phyloP scores from a whole-genome alignment of 2,113 vertebrate genomes.

The Oophaga pumilio region DNA sequence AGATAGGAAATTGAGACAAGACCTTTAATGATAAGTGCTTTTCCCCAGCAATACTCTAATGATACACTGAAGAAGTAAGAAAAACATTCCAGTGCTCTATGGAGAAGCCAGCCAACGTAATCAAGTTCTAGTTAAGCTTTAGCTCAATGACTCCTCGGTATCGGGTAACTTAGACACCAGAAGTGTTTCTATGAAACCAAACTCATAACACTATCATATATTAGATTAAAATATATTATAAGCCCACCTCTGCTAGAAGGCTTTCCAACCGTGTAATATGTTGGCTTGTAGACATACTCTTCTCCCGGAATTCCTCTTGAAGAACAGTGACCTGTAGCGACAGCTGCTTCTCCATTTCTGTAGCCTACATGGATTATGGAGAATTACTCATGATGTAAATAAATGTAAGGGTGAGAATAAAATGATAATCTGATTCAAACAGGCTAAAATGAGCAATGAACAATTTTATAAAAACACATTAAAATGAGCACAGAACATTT shows the following conservation, averaged over 20 bases:
- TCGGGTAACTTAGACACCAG: background rate
- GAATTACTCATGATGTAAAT: background rate
- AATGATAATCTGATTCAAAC: background rate
- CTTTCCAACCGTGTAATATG: conserved; percentile 92
- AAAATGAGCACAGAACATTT: background rate
- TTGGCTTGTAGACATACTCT: conserved; percentile 89
- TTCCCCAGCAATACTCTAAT: background rate
- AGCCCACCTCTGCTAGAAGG: conserved; percentile 91
- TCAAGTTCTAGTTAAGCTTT: conserved; percentile 2
- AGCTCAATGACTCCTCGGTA: background rate
- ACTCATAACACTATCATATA: background rate
- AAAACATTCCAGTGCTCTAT: background rate
- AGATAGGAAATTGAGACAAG: too few relatives aligned
- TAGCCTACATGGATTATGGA: conserved; percentile 76
- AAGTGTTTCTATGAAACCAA: background rate
- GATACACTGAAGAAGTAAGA: background rate
- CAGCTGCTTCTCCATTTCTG: conserved; percentile 92
- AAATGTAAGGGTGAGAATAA: background rate
- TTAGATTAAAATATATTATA: background rate
- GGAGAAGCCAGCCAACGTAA: background rate
- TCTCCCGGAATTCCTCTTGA: conserved; percentile 93
- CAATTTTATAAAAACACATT: background rate
- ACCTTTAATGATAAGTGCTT: too few relatives aligned
- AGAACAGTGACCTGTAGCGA: conserved; percentile 93
- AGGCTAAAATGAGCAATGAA: background rate